Percentiles rank a stretch among this genome's conserved stretches.
phyloP scores from a whole-genome alignment of 2,113 vertebrate species.

The Hymenochirus boettgeri region DNA sequence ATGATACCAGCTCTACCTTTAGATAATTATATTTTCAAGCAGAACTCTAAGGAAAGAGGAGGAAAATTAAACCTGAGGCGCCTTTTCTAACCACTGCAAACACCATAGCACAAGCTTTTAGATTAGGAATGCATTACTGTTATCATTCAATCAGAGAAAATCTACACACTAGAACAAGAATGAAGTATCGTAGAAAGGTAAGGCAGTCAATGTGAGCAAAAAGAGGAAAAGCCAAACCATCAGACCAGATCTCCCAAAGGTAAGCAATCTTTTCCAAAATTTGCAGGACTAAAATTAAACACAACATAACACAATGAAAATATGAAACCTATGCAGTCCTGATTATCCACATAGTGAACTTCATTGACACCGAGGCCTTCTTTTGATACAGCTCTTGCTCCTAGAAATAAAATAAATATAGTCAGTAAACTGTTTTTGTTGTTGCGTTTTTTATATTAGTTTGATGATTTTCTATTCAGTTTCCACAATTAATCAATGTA shows the following conservation, averaged over 20 bases:
- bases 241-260: too few species aligned
- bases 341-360: conserved; percentile 97
- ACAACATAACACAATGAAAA: too few species aligned
- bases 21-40: conserved; percentile 32
- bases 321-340: conserved; percentile 92
- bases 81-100: conserved; percentile 23
- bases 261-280: too few species aligned
- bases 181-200: too few species aligned
- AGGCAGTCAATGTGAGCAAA: too few species aligned
- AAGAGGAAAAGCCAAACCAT: too few species aligned
- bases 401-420: conserved; percentile 63
- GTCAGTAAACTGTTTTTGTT: too few species aligned
- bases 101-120: conserved; percentile 6
- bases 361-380: conserved; percentile 95
- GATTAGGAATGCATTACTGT: not conserved
- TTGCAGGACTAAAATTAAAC: too few species aligned
- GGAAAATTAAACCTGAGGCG: conserved; percentile 29
- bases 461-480: too few species aligned
- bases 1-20: conserved; percentile 11
- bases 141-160: not conserved
- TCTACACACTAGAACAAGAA: too few species aligned
- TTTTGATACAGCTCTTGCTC: conserved; percentile 94
- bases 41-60: conserved; percentile 12
- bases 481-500: too few species aligned
- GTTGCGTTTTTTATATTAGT: too few species aligned